Base-by-base conservation (phyloP, 2,888 invertebrate species). In the Ypsolopha sequella region DNA sequence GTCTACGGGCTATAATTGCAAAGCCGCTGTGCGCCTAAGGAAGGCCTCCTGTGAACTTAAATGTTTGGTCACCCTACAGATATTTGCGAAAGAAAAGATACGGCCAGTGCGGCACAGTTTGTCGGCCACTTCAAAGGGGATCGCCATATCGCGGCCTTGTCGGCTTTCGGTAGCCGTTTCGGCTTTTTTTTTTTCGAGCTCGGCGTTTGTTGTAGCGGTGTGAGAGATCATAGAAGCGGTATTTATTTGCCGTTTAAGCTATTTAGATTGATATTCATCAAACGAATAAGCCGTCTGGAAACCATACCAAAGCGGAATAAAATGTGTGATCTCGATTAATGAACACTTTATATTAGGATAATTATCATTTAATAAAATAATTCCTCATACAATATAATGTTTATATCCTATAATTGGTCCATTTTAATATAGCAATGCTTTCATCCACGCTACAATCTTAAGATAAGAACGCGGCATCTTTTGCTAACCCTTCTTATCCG, bases 41-140 rank as follows among this genome's bases (percentile, higher is more conserved):
- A n/a, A n/a, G n/a, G n/a, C n/a, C n/a, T n/a, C n/a, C n/a, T n/a
- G n/a, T n/a, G n/a, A 24, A 41, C 34, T 33, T 34, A 44, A 44
- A 43, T 34, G 44, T 51, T 43, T 50, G 49, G 50, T 38, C 51
- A 50, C 50, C 11, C 11, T 43, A 41, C 39, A 46, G 14, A 14
- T 14, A 33, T 35, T 51, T 41, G 53, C 48, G 48, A 53, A 53
- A 44, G 53, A 41, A 53, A 53, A 44, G 53, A 41, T 50, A 50
- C 48, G 43, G 50, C 45, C 41, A 36, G 43, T 47, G 54, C 54
- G 54, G 54, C 51, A 50, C 48, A 48, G 52, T 51, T 36, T 48
- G 54, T 48, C 54, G 54, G 54, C 50, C 6, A 48, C 41, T 45
- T 51, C 54, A 51, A 55, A 55, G 47, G n/a, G 43, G 44, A 53